Conservation (phyloP, 2,888 invertebrate species). For the Drosophila kanekoi region DNA sequence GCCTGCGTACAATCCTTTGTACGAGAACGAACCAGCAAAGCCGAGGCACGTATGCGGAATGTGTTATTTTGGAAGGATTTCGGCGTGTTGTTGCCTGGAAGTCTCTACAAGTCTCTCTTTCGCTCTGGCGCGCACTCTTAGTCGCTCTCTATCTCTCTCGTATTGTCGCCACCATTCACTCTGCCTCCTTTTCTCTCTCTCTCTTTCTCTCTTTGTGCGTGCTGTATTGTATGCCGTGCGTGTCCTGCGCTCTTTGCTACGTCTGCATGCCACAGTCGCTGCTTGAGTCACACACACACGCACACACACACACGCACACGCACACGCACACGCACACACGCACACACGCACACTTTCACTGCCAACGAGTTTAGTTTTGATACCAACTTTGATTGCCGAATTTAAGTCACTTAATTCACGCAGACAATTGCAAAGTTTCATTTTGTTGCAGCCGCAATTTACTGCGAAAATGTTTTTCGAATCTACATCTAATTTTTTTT, state of each 20-base stretch:
- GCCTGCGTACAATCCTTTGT: conserved; percentile 72
- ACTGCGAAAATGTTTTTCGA: conserved; percentile 12
- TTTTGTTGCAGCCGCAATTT: conserved; percentile 8
- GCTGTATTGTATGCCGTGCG: conserved; percentile 33
- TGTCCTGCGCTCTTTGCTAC: conserved; percentile 47
- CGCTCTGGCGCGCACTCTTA: conserved; percentile 2
- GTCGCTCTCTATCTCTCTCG: conserved; percentile 10
- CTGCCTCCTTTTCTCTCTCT: neutral
- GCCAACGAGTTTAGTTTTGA: conserved; percentile 28
- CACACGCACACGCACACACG: conserved; percentile 1
- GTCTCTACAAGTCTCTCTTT: conserved; percentile 17
- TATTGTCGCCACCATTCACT: neutral
- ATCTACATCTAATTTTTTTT: conserved; percentile 1
- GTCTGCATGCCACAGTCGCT: conserved; percentile 13
- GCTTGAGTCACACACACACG: conserved; percentile 2
- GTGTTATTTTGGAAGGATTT: conserved; percentile 74
- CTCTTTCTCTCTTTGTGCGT: conserved; percentile 8
- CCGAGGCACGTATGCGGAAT: conserved; percentile 47
- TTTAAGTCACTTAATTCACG: conserved; percentile 34
- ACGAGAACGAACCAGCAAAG: conserved; percentile 39
- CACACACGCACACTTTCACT: conserved; percentile 20
- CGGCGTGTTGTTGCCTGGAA: conserved; percentile 59
- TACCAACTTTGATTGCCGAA: conserved; percentile 45
- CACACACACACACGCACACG: conserved; percentile 4
- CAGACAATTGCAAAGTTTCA: conserved; percentile 21